Base-by-base conservation (phyloP, 2,888 invertebrate species). In the Nomada fabriciana region DNA sequence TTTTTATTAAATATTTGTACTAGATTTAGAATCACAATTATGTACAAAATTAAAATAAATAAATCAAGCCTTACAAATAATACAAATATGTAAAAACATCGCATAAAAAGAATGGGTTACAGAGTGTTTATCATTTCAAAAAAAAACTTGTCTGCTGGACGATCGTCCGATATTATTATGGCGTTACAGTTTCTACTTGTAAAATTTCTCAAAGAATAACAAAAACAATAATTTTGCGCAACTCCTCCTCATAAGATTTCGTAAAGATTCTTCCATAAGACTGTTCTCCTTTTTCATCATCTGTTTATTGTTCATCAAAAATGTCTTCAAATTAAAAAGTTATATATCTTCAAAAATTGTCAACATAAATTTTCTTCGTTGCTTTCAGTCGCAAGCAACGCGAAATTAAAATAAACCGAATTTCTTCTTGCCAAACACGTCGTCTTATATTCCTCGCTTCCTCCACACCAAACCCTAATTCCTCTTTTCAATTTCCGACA, bases 1-100 rank as follows among this genome's bases (percentile, higher is more conserved):
- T n/a, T 43, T 75, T 76, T 76, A 76, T 79, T 79, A 69, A 75
- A 64, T 69, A 69, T 70, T 76, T 79, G 69, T 76, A 64, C 76
- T 60, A 52, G 42, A 20, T 69, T 76, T 63, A 47, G 63, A 79
- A 59, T 69, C 55, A 76, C 47, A 75, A 75, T 79, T 79, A 79
- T 79, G 70, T 76, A 79, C 75, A 76, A 59, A 64, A 64, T 65
- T 53, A 69, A 69, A 80, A 80, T 80, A 80, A 80, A 80, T 80
- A 76, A 76, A 70, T 60, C 69, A 36, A 76, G 65, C 53, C 79
- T 76, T 80, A 80, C 69, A 70, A 70, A 76, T 80, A 80, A 76
- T 70, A 76, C 78, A 75, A 57, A 50, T 42, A 55, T 23, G 9
- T 60, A n/a, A 50, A 59, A 29, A 43, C 20, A 23, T 76, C 59